Percentiles rank a stretch among this genome's conserved stretches.
These are phyloP conservation scores for Pachyuromys duprasi DNA, from an alignment of 2,797 vertebrate genomes.

Conservation along the genomic window DNA sequence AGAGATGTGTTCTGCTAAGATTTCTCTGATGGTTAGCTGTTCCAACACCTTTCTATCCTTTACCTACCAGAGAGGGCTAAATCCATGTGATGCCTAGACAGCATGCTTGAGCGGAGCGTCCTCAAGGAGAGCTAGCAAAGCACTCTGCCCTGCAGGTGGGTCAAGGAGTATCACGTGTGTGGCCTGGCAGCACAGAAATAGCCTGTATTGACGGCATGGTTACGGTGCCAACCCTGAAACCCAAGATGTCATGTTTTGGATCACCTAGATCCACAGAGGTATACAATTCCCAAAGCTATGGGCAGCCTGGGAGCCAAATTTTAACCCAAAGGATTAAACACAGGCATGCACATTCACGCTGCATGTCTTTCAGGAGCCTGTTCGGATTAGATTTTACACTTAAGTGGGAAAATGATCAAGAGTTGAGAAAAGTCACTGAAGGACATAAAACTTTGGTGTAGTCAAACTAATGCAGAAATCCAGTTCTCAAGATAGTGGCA, in stretches of 20 bases:
- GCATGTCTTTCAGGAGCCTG: neutral
- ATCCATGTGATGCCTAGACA: neutral
- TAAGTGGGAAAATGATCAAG: neutral
- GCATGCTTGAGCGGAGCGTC: neutral
- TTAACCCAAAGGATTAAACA: neutral
- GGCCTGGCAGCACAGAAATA: neutral
- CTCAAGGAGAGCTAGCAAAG: neutral
- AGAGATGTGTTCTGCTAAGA: neutral
- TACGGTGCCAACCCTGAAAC: neutral
- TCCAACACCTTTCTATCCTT: neutral
- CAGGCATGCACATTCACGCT: neutral
- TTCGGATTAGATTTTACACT: neutral
- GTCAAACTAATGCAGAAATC: neutral
- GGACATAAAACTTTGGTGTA: neutral
- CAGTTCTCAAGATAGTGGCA: neutral
- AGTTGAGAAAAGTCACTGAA: neutral
- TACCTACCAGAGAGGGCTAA: neutral
- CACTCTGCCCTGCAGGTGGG: neutral
- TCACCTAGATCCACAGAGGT: neutral
- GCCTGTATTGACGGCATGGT: neutral
- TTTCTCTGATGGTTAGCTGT: neutral
- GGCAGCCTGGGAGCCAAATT: neutral
- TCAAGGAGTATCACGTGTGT: neutral
- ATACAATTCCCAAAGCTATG: conserved; percentile 27
- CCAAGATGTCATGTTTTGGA: neutral